Evolutionary conservation across 2,888 invertebrate species (phyloP).

Genomic region (Apoderus coryli): DNA sequence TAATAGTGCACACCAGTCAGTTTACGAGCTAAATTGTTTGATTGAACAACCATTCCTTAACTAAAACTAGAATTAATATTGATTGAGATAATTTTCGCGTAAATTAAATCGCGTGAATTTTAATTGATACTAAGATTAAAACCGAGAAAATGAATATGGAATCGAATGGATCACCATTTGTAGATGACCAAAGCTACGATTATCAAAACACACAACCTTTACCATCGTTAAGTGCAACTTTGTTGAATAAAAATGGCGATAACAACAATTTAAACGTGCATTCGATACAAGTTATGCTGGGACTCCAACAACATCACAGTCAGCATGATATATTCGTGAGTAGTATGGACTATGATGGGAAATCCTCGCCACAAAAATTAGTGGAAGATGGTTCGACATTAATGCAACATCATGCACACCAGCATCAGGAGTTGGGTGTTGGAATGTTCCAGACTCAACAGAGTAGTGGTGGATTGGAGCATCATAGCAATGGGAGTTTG

Average conservation of each 20-base stretch:
- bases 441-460: slow-evolving; percentile 34
- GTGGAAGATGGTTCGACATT: slow-evolving; percentile 28
- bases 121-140: no score
- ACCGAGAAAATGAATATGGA: no score
- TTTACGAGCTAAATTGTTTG: slow-evolving; percentile 24
- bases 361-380: slow-evolving; percentile 31
- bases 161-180: no score
- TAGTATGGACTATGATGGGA: slow-evolving; percentile 32
- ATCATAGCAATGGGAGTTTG: no score
- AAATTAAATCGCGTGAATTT: no score
- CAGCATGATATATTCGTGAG: slow-evolving; percentile 33
- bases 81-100: no score
- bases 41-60: slow-evolving; percentile 26
- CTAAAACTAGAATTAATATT: no score
- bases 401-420: slow-evolving; percentile 19
- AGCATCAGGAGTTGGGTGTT: slow-evolving; percentile 30
- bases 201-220: slow-evolving; percentile 51
- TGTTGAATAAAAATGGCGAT: slow-evolving; percentile 19
- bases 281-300: slow-evolving; percentile 55
- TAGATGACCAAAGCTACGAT: no score
- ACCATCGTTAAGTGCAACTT: slow-evolving; percentile 30
- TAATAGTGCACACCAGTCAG: slow-evolving; percentile 35
- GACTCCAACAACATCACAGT: slow-evolving; percentile 40
- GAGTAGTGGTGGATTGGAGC: slow-evolving; percentile 25
- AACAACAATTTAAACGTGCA: slow-evolving; percentile 40